A percentile compares a stretch with the other conserved stretches of the same genome.
phyloP scores from a whole-genome alignment of 2,797 vertebrate species.

The Lycodopsis pacificus region DNA sequence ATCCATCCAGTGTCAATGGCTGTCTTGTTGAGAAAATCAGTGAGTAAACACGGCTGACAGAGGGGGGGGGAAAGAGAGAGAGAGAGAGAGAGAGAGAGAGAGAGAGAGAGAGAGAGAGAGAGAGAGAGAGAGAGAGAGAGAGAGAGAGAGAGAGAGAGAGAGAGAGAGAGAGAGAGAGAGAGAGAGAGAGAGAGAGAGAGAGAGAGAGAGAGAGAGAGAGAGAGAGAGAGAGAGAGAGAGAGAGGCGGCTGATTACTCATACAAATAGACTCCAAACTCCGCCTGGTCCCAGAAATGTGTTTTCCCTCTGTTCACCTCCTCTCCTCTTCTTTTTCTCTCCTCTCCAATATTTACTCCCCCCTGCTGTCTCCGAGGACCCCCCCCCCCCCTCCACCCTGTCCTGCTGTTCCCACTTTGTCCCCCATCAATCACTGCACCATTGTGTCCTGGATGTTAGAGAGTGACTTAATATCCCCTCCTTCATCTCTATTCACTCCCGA shows the following conservation, averaged over 20 bases:
- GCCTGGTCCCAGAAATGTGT: constrained; percentile 88
- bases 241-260: constrained; percentile 94
- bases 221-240: too few species aligned
- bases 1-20: constrained; percentile 99
- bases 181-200: background rate
- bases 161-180: background rate
- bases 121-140: too few species aligned
- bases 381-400: constrained; percentile 79
- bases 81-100: background rate
- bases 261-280: constrained; percentile 98
- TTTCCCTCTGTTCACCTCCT: constrained; percentile 61
- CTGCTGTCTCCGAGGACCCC: constrained; percentile 90
- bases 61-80: constrained; percentile 77
- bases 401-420: constrained; percentile 99
- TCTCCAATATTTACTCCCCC: constrained; percentile 87
- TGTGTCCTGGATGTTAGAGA: constrained; percentile 99
- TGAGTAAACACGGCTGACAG: constrained; percentile 98
- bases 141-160: too few species aligned
- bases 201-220: background rate
- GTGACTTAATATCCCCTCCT: constrained; percentile 98
- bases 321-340: constrained; percentile 35
- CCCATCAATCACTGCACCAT: constrained; percentile 97
- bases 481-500: constrained; percentile 98
- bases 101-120: too few species aligned
- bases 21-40: constrained; percentile 99